Evolutionary conservation across 2,113 vertebrate species (phyloP), one percentile per base, ranked within the genome.

Genomic region (Myiagra hebetior): DNA sequence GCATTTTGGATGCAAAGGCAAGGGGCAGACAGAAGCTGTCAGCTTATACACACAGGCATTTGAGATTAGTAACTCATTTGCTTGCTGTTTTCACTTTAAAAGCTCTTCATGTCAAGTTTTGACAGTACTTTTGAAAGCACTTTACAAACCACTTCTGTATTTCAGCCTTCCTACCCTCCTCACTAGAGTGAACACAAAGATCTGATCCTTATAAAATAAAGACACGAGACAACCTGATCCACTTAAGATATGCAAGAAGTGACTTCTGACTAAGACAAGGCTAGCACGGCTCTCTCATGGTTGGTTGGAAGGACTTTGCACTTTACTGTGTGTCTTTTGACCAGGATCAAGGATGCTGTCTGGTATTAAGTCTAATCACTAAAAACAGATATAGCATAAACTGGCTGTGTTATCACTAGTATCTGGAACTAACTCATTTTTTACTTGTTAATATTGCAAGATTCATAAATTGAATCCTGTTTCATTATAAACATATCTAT

Each of bases 61-160:
- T 94, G 65, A 96, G 74, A 96, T 96, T 92, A 96, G 83, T 85
- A 89, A 81, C 89, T 94, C 89, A 90, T 96, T 95, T 95, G 87
- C 87, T 87, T 86, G 55, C 75, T 86, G 82, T 77, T 96, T 93
- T 83, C 82, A 59, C n/a, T 91, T 74, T 91, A 89, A 96, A 87
- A 82, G 76, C 79, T 69, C 75, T 87, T 77, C 52, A 70, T 80
- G 80, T 95, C 95, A 94, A 67, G 21, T 91, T 97, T 93, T 92
- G 92, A 97, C 95, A 96, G 87, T 78, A 89, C 68, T 83, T 94
- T 59, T 74, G 68, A 87, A 96, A 93, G 65, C 68, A 83, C 24
- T 92, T 95, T 85, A 75, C 18, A 79, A 94, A 92, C 27, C 17
- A 39, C 52, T 89, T 64, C 67, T 91, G 14, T 62, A 74, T 79